These are phyloP conservation scores for Drosophila setifemur DNA, from an alignment of 1,140 invertebrate genomes.

Conservation along the genomic window DNA sequence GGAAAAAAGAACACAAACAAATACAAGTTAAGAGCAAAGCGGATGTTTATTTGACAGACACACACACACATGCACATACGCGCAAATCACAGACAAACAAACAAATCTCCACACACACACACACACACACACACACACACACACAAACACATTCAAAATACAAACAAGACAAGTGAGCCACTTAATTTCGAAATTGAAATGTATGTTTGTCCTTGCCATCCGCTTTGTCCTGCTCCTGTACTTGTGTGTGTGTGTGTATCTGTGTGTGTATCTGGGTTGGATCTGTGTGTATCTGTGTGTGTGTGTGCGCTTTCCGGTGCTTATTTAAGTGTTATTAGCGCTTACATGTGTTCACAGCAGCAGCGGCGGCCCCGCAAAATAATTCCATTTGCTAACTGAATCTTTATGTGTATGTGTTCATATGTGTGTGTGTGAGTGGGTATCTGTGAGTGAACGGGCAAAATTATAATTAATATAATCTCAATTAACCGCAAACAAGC, in stretches of 20 bases:
- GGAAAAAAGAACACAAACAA: slow-evolving; percentile 31
- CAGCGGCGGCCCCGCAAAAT: slow-evolving; percentile 40
- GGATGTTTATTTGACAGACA: slow-evolving; percentile 59
- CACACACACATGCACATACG: slow-evolving; percentile 28
- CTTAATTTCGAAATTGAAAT: slow-evolving; percentile 80
- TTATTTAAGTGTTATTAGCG: slow-evolving; percentile 77
- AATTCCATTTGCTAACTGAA: slow-evolving; percentile 72
- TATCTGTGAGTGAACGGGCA: slow-evolving; percentile 27
- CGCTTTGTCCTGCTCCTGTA: slow-evolving; percentile 1
- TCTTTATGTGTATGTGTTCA: slow-evolving; percentile 11
- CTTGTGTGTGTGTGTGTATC: not conserved
- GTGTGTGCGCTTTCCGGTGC: slow-evolving; percentile 33
- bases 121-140: slow-evolving; percentile 9
- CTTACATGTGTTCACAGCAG: slow-evolving; percentile 65
- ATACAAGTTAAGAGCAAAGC: slow-evolving; percentile 49
- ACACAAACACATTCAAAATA: slow-evolving; percentile 37
- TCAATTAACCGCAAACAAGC: slow-evolving; percentile 79
- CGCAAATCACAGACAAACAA: slow-evolving; percentile 27
- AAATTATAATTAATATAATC: slow-evolving; percentile 78
- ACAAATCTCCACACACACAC: not conserved
- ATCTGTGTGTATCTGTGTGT: slow-evolving; percentile 13
- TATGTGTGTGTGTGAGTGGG: slow-evolving; percentile 4
- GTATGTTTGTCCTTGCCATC: slow-evolving; percentile 44
- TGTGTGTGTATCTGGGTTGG: slow-evolving; percentile 12
- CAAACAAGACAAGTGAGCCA: slow-evolving; percentile 69